phyloP scores from a whole-genome alignment of 92 coral and sea anemone genomes.

The Virgularia gustaviana region DNA sequence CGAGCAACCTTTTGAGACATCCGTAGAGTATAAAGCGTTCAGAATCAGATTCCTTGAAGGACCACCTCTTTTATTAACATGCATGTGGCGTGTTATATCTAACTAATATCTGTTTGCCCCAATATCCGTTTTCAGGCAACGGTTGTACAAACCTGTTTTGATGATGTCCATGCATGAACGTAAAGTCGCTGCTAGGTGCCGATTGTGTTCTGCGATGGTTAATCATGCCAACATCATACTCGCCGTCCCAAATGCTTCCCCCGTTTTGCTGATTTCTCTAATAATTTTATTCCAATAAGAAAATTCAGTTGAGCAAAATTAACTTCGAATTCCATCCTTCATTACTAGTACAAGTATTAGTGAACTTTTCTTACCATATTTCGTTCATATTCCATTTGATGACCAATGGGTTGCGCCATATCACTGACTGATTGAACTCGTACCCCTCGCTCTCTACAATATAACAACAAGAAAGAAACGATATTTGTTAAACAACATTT shows the following conservation, averaged over 20 bases:
- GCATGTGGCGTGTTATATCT: no score
- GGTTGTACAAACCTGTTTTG: no score
- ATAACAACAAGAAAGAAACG: background rate
- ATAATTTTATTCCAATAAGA: background rate
- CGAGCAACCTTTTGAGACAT: no score
- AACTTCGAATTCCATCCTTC: background rate
- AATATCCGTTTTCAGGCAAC: no score
- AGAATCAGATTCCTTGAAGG: no score
- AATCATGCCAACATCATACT: background rate
- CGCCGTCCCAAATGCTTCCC: background rate
- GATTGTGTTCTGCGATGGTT: background rate
- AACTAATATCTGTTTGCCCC: no score
- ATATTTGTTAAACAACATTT: no score
- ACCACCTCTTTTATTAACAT: no score
- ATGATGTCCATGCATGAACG: no score
- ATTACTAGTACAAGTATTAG: no score
- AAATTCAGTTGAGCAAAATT: background rate
- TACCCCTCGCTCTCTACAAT: slow-evolving; percentile 6
- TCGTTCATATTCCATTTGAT: slow-evolving; percentile 77
- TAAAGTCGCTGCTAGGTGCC: no score
- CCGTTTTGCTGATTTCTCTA: background rate
- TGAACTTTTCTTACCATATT: slow-evolving; percentile 4
- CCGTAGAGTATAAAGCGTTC: no score
- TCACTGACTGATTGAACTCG: slow-evolving; percentile 72
- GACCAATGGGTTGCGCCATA: slow-evolving; percentile 81